Conservation (phyloP, 2,888 invertebrate species). For the Antheraea assamensis region DNA sequence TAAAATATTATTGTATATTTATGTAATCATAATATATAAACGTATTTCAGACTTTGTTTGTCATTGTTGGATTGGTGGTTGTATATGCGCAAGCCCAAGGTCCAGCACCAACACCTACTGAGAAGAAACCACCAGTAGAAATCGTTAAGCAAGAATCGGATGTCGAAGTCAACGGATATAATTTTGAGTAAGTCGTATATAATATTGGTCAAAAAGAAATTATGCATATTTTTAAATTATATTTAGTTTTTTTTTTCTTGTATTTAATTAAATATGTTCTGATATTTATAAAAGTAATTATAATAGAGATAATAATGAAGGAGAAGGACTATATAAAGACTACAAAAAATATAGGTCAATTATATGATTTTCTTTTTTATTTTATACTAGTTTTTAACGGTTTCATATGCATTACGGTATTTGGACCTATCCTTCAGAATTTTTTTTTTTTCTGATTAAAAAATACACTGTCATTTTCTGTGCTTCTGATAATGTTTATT, state of each 20-base stretch:
- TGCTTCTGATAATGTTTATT: no score
- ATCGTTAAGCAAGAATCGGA: slow-evolving; percentile 84
- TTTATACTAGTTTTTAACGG: no score
- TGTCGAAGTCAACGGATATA: slow-evolving; percentile 84
- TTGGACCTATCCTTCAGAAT: no score
- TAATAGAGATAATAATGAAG: background rate
- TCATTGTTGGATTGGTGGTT: slow-evolving; percentile 56
- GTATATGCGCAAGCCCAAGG: slow-evolving; percentile 62
- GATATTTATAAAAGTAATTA: background rate
- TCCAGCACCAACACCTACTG: slow-evolving; percentile 36
- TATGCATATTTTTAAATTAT: no score
- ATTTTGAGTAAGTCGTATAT: slow-evolving; percentile 81
- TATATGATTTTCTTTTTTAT: no score
- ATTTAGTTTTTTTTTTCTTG: no score
- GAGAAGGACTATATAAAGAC: background rate
- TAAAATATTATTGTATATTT: background rate
- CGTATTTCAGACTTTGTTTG: slow-evolving; percentile 60
- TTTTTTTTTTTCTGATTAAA: no score
- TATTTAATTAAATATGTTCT: no score
- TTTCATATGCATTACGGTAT: no score
- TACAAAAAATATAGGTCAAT: background rate
- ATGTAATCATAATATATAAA: background rate
- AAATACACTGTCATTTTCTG: no score
- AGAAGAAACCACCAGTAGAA: slow-evolving; percentile 58
- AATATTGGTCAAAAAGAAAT: background rate